Percentiles rank a stretch among this genome's conserved stretches.
Evolutionary conservation across 2,888 invertebrate genomes (phyloP).

Genomic region (Megaustenia siamemsis): DNA sequence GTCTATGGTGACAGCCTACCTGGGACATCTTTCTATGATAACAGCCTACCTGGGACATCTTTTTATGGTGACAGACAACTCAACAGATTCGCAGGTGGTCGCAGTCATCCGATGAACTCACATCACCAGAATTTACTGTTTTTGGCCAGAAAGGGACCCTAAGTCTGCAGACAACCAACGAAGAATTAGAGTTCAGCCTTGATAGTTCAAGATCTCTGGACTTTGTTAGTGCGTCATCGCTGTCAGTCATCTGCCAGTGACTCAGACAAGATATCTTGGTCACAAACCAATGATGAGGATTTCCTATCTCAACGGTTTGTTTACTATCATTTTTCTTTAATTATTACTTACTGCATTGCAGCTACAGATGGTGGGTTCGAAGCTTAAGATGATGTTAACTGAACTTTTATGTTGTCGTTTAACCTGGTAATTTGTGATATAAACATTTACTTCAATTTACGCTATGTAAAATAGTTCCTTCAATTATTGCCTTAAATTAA

Average conservation of each 20-base stretch:
- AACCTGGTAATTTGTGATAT: no score
- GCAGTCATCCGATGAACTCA: slow-evolving; percentile 1
- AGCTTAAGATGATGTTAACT: no score
- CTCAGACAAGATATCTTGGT: background rate
- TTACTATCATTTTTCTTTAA: background rate
- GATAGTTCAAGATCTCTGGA: slow-evolving; percentile 1
- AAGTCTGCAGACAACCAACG: slow-evolving; percentile 25
- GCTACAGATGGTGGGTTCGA: no score
- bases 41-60: slow-evolving; percentile 53
- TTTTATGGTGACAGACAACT: slow-evolving; percentile 53
- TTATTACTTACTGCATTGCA: no score
- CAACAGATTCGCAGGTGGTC: slow-evolving; percentile 33
- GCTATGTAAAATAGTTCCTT: no score
- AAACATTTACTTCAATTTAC: no score
- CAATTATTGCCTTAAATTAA: no score
- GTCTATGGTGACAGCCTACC: slow-evolving; percentile 16
- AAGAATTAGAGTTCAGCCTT: slow-evolving; percentile 18
- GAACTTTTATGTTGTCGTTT: no score
- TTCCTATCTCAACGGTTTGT: slow-evolving; percentile 70
- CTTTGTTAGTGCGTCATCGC: background rate
- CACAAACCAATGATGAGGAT: slow-evolving; percentile 68
- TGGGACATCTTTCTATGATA: no score
- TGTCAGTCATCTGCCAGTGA: slow-evolving; percentile 28
- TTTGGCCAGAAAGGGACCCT: slow-evolving; percentile 23
- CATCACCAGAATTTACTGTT: slow-evolving; percentile 34